A percentile compares a stretch with the other conserved stretches of the same genome.
These are phyloP conservation scores for Rhegmatorhina hoffmannsi DNA, from an alignment of 2,113 vertebrate species.

Conservation along the genomic window DNA sequence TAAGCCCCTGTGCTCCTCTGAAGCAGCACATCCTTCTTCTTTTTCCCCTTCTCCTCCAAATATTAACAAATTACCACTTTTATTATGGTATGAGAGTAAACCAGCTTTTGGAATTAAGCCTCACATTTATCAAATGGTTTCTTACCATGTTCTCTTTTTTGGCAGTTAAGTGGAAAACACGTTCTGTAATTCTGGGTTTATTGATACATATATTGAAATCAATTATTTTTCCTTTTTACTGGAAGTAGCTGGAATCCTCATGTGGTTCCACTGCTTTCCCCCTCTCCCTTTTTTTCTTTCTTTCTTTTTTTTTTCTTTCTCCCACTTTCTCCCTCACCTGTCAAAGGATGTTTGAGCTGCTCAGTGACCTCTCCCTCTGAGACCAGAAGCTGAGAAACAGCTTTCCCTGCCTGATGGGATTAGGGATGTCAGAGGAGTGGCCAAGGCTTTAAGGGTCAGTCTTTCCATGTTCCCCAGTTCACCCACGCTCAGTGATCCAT, in stretches of 20 bases:
- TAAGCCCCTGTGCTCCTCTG: neutral
- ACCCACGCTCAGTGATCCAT: neutral
- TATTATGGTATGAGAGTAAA: neutral
- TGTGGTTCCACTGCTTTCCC: no score
- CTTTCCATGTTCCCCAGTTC: neutral
- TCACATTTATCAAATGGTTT: neutral
- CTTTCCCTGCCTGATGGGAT: neutral
- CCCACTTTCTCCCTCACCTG: neutral
- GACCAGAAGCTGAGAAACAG: neutral
- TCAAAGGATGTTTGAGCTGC: neutral
- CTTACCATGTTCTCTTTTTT: neutral
- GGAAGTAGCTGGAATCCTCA: neutral
- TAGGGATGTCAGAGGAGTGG: neutral
- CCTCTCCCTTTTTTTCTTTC: rapidly evolving
- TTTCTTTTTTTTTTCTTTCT: rapidly evolving
- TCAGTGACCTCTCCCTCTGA: neutral
- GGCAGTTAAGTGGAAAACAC: neutral
- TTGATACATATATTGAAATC: neutral
- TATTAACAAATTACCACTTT: neutral
- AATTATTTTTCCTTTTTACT: neutral
- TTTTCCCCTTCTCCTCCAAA: neutral
- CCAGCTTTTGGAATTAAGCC: neutral
- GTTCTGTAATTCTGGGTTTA: neutral
- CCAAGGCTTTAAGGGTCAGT: neutral
- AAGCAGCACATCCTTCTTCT: neutral